These are phyloP conservation scores for Lagopus leucura DNA, from an alignment of 2,113 vertebrate genomes.

Conservation along the genomic window DNA sequence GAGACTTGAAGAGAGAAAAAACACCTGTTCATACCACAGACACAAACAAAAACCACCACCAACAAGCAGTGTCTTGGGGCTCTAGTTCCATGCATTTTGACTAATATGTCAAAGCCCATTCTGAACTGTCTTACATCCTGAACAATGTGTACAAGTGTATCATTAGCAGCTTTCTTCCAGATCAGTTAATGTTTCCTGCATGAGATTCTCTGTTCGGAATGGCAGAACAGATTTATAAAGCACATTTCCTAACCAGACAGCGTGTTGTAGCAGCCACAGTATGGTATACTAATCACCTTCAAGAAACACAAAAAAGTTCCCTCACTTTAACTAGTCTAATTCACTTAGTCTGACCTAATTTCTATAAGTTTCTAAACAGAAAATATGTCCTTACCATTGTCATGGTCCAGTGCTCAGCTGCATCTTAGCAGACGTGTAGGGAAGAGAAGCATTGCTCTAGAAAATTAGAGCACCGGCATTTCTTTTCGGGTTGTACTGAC, in stretches of 20 bases:
- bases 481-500: conserved; percentile 4
- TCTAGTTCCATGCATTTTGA: not conserved
- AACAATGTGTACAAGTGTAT: not conserved
- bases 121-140: not conserved
- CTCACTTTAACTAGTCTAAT: not conserved
- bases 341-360: not conserved
- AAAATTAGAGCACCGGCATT: not conserved
- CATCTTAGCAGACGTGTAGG: not conserved
- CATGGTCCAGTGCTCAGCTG: not conserved
- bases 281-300: not conserved
- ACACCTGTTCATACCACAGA: not conserved
- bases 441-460: conserved; percentile 26
- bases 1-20: not conserved
- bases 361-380: not conserved
- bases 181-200: not conserved
- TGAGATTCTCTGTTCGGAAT: not conserved
- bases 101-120: not conserved
- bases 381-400: conserved; percentile 25
- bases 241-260: not conserved
- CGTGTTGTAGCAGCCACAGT: not conserved
- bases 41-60: not conserved
- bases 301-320: not conserved
- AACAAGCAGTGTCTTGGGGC: not conserved
- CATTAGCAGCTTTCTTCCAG: not conserved
- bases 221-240: not conserved